Percentiles rank a stretch among this genome's conserved stretches.
Conservation (phyloP, 2,797 vertebrate species). For the Garrulus glandarius region DNA sequence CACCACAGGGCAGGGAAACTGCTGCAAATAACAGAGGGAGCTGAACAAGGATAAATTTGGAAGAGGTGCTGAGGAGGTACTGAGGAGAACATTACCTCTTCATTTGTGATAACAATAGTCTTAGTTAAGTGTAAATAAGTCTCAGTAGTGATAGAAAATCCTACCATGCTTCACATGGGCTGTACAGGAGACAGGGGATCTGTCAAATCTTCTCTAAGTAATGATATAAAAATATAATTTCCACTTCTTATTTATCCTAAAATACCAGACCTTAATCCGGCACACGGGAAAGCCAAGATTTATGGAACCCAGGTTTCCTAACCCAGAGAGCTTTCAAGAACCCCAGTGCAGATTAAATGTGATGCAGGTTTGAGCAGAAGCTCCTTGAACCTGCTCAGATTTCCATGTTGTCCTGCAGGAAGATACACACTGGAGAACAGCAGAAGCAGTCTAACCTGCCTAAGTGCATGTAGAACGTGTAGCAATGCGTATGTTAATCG, state of each 20-base stretch:
- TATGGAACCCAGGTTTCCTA: background rate
- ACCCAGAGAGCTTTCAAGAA: background rate
- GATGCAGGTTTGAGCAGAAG: background rate
- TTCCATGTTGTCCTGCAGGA: background rate
- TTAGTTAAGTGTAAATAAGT: background rate
- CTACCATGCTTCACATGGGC: background rate
- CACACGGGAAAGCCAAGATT: background rate
- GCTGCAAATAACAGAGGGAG: background rate
- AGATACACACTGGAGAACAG: background rate
- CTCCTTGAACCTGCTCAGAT: background rate
- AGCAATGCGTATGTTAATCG: background rate
- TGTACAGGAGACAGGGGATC: background rate
- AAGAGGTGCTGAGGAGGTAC: background rate
- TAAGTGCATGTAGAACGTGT: background rate
- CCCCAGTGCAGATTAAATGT: background rate
- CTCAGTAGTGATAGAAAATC: background rate
- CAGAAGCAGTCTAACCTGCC: background rate
- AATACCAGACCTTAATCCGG: background rate
- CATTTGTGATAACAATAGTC: background rate
- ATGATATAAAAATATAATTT: background rate
- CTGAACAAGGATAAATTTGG: background rate
- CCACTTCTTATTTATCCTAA: background rate
- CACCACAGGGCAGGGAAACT: background rate
- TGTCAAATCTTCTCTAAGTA: background rate
- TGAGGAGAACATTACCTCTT: background rate